A percentile compares a stretch with the other conserved stretches of the same genome.
phyloP scores from a whole-genome alignment of 2,113 vertebrate species.

The Manacus vitellinus region DNA sequence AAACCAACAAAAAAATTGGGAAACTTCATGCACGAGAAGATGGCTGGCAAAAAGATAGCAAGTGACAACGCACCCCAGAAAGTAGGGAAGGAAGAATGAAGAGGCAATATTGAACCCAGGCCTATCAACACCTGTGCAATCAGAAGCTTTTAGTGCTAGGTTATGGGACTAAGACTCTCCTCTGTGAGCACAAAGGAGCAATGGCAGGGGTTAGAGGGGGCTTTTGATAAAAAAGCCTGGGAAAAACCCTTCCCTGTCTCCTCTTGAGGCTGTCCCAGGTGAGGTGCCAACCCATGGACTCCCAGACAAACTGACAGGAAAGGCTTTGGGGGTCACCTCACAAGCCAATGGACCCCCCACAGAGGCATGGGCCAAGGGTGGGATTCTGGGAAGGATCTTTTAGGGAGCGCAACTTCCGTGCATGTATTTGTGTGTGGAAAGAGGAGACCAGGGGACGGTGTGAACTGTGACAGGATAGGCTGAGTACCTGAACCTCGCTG shows the following conservation, averaged over 20 bases:
- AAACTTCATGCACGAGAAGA: neutral
- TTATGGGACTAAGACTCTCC: neutral
- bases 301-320: neutral
- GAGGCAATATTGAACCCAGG: neutral
- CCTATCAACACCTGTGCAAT: neutral
- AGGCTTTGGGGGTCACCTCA: neutral
- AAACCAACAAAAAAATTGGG: neutral
- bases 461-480: neutral
- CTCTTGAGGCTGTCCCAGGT: neutral
- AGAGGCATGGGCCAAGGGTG: accelerated
- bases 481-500: too few species aligned
- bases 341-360: accelerated
- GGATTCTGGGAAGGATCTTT: neutral
- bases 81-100: neutral
- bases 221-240: neutral
- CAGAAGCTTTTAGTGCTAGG: neutral
- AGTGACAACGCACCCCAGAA: neutral
- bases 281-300: accelerated
- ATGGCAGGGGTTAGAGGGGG: too few species aligned
- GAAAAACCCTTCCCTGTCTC: neutral
- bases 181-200: neutral
- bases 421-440: neutral
- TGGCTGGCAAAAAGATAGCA: neutral
- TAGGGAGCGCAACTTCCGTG: neutral
- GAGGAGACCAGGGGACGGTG: accelerated